Conservation (phyloP, 2,797 vertebrate species). For the Xiphophorus birchmanni region DNA sequence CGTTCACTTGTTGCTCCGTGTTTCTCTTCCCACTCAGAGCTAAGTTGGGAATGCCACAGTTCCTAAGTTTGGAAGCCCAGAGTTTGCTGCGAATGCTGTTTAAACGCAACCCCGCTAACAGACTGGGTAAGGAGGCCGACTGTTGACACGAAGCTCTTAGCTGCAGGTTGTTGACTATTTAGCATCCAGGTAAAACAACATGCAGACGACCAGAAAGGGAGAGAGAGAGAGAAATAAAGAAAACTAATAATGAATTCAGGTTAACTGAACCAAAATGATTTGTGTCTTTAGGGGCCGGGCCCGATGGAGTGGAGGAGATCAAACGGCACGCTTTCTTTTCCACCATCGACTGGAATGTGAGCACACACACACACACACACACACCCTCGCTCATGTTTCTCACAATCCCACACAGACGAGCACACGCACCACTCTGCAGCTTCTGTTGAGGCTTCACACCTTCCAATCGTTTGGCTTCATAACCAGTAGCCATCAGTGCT, state of each 20-base stretch:
- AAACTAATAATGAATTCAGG: conserved; percentile 38
- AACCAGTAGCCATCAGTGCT: conserved; percentile 66
- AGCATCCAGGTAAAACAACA: conserved; percentile 36
- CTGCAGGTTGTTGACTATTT: conserved; percentile 50
- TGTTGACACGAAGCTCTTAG: conserved; percentile 16
- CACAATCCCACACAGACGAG: conserved; percentile 20
- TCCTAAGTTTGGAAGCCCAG: conserved; percentile 96
- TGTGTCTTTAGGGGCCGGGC: conserved; percentile 88
- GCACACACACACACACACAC: conserved; percentile 50
- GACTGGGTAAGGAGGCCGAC: conserved; percentile 85
- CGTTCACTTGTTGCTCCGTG: conserved; percentile 14
- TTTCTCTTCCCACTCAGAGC: conserved; percentile 78
- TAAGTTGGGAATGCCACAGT: conserved; percentile 98
- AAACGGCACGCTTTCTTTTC: conserved; percentile 97
- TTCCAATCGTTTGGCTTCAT: conserved; percentile 72
- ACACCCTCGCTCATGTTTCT: conserved; percentile 25
- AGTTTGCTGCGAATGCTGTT: conserved; percentile 97
- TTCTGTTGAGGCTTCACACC: conserved; percentile 77
- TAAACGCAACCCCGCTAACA: conserved; percentile 95
- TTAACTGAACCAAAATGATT: conserved; percentile 51
- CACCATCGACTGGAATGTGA: conserved; percentile 99
- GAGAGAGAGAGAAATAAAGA: neutral
- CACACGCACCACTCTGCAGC: conserved; percentile 57
- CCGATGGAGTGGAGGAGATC: conserved; percentile 98
- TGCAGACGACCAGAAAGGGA: conserved; percentile 21